Conservation (phyloP, 2,113 vertebrate genomes). For the Pseudorasbora parva region DNA sequence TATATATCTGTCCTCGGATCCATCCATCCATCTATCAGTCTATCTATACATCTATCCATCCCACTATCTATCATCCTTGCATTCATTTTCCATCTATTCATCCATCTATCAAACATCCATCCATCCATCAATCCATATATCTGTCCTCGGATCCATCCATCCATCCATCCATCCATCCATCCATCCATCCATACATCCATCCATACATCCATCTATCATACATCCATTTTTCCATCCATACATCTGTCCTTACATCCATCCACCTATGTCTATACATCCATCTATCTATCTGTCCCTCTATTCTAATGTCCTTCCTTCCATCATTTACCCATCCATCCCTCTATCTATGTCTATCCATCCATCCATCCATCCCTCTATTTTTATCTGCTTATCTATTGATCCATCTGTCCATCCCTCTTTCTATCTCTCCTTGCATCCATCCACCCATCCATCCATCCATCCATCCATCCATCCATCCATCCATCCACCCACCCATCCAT, state of each 20-base stretch:
- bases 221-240: rapidly evolving
- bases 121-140: no score
- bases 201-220: rapidly evolving
- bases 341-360: no score
- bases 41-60: background rate
- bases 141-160: no score
- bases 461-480: background rate
- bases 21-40: no score
- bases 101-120: no score
- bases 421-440: background rate
- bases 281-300: rapidly evolving
- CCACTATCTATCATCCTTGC: no score
- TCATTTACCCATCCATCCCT: rapidly evolving
- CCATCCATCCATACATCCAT: no score
- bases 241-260: no score
- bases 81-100: no score
- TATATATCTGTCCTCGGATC: background rate
- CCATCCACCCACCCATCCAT: no score
- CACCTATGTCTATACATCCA: rapidly evolving
- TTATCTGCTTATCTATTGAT: no score
- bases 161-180: rapidly evolving
- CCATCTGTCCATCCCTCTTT: background rate
- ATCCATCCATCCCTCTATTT: background rate
- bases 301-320: rapidly evolving
- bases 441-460: background rate